phyloP scores from a whole-genome alignment of 2,113 vertebrate species.

The Rhagologus leucostigma region DNA sequence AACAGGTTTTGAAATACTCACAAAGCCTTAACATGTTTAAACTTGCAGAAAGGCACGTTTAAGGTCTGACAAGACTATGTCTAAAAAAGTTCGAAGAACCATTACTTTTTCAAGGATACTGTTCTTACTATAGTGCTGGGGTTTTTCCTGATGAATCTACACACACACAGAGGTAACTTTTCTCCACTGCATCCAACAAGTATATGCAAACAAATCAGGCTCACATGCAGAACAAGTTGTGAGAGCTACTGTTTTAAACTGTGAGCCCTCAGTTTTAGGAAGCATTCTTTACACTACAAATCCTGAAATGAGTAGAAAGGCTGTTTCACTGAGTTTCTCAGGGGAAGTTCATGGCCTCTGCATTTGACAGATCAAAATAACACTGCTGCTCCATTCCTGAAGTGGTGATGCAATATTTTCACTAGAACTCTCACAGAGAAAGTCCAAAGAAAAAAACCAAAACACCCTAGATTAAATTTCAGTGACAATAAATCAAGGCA shows the following conservation, averaged over 20 bases:
- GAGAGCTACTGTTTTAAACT: neutral
- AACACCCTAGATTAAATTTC: conserved; percentile 16
- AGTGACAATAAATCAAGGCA: conserved; percentile 27
- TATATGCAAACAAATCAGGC: neutral
- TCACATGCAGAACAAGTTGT: neutral
- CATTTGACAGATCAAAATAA: conserved; percentile 32
- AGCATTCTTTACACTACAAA: neutral
- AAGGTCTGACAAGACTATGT: neutral
- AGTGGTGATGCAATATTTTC: conserved; percentile 41
- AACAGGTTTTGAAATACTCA: neutral
- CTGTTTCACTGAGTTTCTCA: neutral
- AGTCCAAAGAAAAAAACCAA: neutral
- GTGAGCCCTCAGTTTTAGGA: neutral
- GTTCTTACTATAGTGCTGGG: neutral
- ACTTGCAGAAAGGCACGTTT: neutral
- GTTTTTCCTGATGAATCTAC: neutral
- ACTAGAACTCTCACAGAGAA: neutral
- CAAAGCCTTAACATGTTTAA: neutral
- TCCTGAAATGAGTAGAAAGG: neutral
- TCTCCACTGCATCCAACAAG: neutral
- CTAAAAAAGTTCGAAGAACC: neutral
- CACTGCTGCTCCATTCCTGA: conserved; percentile 35
- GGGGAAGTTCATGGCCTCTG: conserved; percentile 14
- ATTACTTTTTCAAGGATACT: neutral
- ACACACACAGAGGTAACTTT: neutral